Conservation (phyloP, 1,140 invertebrate species). For the Holcopasites calliopsidis region DNA sequence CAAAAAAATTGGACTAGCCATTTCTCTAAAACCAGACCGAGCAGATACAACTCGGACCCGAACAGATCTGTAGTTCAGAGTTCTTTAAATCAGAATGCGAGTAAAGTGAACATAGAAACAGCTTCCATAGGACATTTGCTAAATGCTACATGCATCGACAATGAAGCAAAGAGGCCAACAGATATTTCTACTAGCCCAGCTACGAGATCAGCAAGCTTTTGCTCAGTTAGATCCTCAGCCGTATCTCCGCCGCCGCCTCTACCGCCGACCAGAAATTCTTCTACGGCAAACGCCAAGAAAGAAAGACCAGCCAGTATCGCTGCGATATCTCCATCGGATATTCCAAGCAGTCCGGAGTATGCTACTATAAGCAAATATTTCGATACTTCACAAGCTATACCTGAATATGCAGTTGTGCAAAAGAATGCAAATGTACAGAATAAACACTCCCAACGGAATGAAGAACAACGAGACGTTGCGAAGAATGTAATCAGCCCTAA, state of each 20-base stretch:
- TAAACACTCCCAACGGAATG: conserved; percentile 37
- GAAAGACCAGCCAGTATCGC: conserved; percentile 69
- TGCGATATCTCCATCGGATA: conserved; percentile 61
- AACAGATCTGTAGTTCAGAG: conserved; percentile 79
- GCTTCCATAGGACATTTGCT: conserved; percentile 21
- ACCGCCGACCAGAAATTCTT: conserved; percentile 72
- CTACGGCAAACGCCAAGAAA: conserved; percentile 61
- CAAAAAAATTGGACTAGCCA: conserved; percentile 95
- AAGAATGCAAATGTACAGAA: conserved; percentile 60
- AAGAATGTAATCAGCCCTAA: conserved; percentile 20
- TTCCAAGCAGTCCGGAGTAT: conserved; percentile 71
- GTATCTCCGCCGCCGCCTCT: conserved; percentile 70
- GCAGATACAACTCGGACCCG: conserved; percentile 83
- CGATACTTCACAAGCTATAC: conserved; percentile 70
- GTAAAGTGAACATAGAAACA: conserved; percentile 45
- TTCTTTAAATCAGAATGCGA: conserved; percentile 70
- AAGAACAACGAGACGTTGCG: conserved; percentile 32
- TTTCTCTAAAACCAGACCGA: conserved; percentile 87
- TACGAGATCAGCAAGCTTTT: conserved; percentile 74
- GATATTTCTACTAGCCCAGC: conserved; percentile 63
- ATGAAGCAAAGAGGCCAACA: conserved; percentile 50
- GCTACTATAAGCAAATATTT: conserved; percentile 73
- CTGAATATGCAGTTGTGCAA: conserved; percentile 76
- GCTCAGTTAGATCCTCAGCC: conserved; percentile 66
- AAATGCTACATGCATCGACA: conserved; percentile 44